Evolutionary conservation across 1,140 invertebrate genomes (phyloP).

Genomic region (Diachasma alloeum): DNA sequence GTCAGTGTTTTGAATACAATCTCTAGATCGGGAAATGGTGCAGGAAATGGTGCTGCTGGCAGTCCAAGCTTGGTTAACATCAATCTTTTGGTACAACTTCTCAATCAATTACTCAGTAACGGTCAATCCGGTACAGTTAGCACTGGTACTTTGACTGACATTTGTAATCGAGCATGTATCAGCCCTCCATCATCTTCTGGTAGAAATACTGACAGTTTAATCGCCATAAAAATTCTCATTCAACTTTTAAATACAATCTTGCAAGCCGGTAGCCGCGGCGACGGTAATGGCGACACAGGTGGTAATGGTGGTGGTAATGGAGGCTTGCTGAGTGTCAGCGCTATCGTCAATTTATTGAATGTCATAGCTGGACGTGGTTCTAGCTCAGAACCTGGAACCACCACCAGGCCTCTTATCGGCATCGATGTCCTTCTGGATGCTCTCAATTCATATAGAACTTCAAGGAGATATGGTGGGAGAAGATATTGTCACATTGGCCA

Average conservation of each 20-base stretch:
- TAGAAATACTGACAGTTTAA: neutral
- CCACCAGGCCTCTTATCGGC: neutral
- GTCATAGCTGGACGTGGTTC: neutral
- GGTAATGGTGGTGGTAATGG: neutral
- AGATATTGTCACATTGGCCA: neutral
- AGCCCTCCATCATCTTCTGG: neutral
- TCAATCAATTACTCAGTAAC: neutral
- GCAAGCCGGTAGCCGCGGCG: neutral
- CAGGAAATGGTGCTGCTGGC: neutral
- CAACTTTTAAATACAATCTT: neutral
- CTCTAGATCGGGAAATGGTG: neutral
- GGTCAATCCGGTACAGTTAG: neutral
- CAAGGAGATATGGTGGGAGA: neutral
- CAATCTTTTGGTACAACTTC: neutral
- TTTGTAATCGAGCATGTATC: neutral
- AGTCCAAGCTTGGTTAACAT: neutral
- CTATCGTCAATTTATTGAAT: neutral
- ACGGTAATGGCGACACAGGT: neutral
- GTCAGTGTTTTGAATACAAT: too few relatives aligned
- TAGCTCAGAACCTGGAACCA: neutral
- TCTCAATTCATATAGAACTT: neutral
- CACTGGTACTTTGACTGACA: neutral
- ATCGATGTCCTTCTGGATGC: neutral
- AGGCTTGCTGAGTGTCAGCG: neutral
- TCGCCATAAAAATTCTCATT: neutral